Base-by-base conservation (phyloP, 2,113 vertebrate genomes). In the Peromyscus californicus region DNA sequence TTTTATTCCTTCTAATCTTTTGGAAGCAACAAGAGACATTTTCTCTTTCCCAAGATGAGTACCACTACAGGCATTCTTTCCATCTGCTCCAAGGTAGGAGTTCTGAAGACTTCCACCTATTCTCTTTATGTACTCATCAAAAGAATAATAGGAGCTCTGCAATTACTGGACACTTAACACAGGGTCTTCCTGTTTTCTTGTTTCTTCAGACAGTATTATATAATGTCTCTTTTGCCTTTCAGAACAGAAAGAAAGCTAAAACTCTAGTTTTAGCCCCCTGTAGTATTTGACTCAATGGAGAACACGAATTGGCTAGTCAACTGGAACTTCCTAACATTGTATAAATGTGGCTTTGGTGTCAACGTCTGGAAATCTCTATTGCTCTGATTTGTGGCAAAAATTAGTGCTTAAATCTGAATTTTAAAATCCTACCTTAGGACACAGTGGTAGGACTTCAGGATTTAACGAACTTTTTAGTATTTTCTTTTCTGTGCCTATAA, bases 371-470 rank as follows among this genome's bases (percentile, higher is more conserved):
- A 75, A 57, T 72, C 31, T 36, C 93, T 67, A 13, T 16, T 10
- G 7, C 15, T 16, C 24, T 59, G 72, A 72, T 42, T 69, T 91
- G 74, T 57, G 45, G 61, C 59, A 72, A 91, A 26, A 91, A 26
- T 22, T 69, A 48, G 76, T 84, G n/a, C 67, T 92, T 88, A 45
- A 57, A n/a, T 74, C 5, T 94, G 54, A 95, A 61, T 83, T 91
- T 89, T 59, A 74, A 95, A 93, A 72, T 90, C 57, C 57, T 63
- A 36, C 26, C 63, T 83, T 70, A 48, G 57, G 59, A 45, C 26
- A 17, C 3, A 9, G 48, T 2, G 0, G 39, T 9, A 15, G 21
- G 72, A 91, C 24, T 51, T 70, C 36, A 86, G 59, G 63, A 92
- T 16, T 63, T 74, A 90, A 33, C 48, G 57, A 76, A 67, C 67